phyloP scores from a whole-genome alignment of 2,888 invertebrate species.

The Philereme transversata region DNA sequence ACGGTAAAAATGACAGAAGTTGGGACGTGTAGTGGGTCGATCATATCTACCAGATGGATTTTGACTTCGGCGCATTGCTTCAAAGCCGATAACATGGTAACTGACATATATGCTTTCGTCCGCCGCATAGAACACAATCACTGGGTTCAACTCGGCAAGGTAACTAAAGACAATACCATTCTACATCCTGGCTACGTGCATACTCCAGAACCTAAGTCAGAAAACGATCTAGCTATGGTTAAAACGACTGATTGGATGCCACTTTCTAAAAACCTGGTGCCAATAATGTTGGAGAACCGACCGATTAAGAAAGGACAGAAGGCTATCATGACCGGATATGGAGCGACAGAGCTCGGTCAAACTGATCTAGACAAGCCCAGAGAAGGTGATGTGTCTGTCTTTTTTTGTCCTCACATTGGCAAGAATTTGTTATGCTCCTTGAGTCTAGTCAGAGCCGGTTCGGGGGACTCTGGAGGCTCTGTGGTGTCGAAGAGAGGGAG shows the following conservation, averaged over 20 bases:
- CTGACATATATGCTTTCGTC: background rate
- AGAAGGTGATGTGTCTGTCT: conserved; percentile 40
- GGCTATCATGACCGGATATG: conserved; percentile 44
- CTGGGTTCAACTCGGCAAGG: conserved; percentile 5
- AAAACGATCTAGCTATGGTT: conserved; percentile 43
- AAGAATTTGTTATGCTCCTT: conserved; percentile 40
- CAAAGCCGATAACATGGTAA: background rate
- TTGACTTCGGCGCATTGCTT: conserved; percentile 48
- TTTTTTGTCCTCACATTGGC: conserved; percentile 23
- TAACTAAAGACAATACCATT: conserved; percentile 10
- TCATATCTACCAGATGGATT: conserved; percentile 41
- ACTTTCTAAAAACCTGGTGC: conserved; percentile 30
- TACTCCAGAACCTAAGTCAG: conserved; percentile 7
- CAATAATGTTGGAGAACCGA: conserved; percentile 30
- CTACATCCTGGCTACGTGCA: conserved; percentile 14
- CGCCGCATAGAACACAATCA: conserved; percentile 1
- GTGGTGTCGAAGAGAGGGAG: conserved; percentile 32
- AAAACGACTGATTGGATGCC: conserved; percentile 34
- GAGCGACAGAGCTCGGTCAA: conserved; percentile 14
- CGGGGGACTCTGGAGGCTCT: conserved; percentile 49
- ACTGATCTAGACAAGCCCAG: conserved; percentile 31
- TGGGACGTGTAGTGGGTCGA: conserved; percentile 43
- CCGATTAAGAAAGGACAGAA: conserved; percentile 2
- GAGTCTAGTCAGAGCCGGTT: conserved; percentile 33
- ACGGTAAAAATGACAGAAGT: too few species aligned